These are phyloP conservation scores for Grus americana DNA, from an alignment of 2,113 vertebrate species.

Conservation along the genomic window DNA sequence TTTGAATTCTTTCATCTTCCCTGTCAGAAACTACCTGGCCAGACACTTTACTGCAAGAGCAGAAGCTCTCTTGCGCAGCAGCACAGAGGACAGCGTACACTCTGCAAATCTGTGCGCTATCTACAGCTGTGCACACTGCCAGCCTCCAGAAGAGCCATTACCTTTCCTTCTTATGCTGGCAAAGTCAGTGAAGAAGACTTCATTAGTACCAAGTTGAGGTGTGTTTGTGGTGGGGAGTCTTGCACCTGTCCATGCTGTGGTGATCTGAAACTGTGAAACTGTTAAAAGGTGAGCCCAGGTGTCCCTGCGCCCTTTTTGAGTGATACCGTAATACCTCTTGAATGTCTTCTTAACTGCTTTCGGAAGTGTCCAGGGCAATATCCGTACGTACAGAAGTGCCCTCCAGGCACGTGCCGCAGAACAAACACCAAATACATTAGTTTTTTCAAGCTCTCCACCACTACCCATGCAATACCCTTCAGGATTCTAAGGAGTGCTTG, in stretches of 20 bases:
- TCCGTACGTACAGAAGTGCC: accelerated
- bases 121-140: background rate
- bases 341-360: background rate
- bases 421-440: background rate
- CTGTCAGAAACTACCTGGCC: background rate
- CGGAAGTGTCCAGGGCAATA: background rate
- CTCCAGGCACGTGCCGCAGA: background rate
- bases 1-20: background rate
- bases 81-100: background rate
- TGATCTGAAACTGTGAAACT: background rate
- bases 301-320: background rate
- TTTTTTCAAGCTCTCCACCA: background rate
- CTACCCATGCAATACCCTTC: background rate
- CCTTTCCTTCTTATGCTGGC: background rate
- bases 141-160: background rate
- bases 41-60: background rate
- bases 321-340: background rate
- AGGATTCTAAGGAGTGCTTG: background rate
- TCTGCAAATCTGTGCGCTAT: background rate
- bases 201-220: background rate
- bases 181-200: background rate
- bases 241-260: background rate
- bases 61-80: background rate
- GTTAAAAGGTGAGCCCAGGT: background rate
- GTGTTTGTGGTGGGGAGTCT: background rate